A percentile compares a stretch with the other conserved stretches of the same genome.
Conservation (phyloP, 92 coral and sea anemone species). For the Micromussa lordhowensis region DNA sequence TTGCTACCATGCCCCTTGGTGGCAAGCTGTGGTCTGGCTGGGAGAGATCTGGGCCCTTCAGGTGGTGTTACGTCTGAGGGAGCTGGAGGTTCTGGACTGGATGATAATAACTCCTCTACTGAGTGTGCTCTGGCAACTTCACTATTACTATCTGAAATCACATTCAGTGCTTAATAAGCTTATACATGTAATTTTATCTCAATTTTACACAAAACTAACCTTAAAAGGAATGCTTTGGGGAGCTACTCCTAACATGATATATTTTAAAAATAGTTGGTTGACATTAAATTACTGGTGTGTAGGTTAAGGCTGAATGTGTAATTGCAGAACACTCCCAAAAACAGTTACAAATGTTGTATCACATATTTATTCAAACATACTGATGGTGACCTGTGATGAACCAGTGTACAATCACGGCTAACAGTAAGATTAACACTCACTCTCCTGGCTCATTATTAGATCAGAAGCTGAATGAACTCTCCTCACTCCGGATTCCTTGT, state of each 20-base stretch:
- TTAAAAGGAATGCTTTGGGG: no score
- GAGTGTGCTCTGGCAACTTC: slow-evolving; percentile 80
- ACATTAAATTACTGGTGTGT: background rate
- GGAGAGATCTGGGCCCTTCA: slow-evolving; percentile 27
- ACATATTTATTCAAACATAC: no score
- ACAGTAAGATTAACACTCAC: slow-evolving; percentile 37
- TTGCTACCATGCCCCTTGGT: slow-evolving; percentile 62
- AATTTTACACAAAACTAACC: no score
- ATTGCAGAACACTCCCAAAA: background rate
- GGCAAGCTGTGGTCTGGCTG: slow-evolving; percentile 23
- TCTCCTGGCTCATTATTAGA: slow-evolving; percentile 43
- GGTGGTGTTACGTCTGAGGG: slow-evolving; percentile 39
- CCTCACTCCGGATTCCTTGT: slow-evolving; percentile 58
- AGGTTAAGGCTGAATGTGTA: background rate
- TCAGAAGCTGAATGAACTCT: slow-evolving; percentile 85
- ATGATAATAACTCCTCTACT: slow-evolving; percentile 62
- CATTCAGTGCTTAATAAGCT: background rate
- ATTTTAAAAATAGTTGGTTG: background rate
- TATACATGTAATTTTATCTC: no score
- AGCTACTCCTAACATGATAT: background rate
- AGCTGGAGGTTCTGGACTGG: slow-evolving; percentile 36
- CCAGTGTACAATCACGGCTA: background rate
- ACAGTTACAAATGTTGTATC: no score
- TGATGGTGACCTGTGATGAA: no score
- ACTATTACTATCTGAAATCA: slow-evolving; percentile 55